Conservation (phyloP, 2,113 vertebrate genomes). For the Prionailurus viverrinus region DNA sequence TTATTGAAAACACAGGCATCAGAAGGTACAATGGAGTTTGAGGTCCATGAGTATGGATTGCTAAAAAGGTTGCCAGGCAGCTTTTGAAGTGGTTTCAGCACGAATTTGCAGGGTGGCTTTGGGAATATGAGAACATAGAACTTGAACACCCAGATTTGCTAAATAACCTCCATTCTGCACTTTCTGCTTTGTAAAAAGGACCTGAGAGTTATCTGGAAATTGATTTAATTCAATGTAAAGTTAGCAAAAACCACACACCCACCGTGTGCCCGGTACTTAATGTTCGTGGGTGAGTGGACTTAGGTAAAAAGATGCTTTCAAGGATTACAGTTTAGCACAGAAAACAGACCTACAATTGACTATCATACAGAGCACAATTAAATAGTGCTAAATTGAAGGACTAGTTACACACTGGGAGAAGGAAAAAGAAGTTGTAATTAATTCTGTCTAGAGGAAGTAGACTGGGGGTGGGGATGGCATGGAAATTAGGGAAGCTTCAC, state of each 20-base stretch:
- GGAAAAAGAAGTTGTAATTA: background rate
- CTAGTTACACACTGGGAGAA: background rate
- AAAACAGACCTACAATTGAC: background rate
- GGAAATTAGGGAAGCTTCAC: background rate
- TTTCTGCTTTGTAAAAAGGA: background rate
- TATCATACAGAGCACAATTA: background rate
- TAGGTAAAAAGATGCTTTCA: background rate
- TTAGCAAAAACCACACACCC: background rate
- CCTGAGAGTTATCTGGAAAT: background rate
- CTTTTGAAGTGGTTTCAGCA: background rate
- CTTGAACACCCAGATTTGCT: background rate
- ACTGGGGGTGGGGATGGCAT: fast-evolving
- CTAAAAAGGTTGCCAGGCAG: background rate
- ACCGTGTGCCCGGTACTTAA: background rate
- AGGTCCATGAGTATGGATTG: background rate
- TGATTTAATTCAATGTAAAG: background rate
- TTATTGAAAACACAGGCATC: background rate
- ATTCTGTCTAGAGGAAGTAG: background rate
- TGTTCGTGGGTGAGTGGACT: background rate
- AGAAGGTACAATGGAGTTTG: background rate
- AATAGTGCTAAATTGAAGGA: background rate
- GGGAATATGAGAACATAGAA: background rate
- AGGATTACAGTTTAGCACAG: background rate
- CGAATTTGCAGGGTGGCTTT: background rate
- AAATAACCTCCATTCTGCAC: background rate